A percentile compares a stretch with the other conserved stretches of the same genome.
These are phyloP conservation scores for Drosophila funebris DNA, from an alignment of 1,140 invertebrate species.

Conservation along the genomic window DNA sequence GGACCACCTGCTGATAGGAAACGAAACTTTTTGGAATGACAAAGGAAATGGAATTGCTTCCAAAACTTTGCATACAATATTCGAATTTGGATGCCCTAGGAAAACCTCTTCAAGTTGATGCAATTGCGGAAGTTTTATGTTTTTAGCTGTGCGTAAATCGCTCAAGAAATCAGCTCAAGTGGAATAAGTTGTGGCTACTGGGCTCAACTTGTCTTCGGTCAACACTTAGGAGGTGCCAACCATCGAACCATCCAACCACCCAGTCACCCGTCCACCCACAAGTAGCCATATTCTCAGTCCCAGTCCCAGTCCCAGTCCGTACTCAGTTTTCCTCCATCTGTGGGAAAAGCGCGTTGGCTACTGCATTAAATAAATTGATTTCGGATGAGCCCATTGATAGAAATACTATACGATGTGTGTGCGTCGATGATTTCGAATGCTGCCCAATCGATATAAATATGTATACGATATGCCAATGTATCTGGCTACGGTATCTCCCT, in stretches of 20 bases:
- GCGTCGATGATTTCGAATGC: slow-evolving; percentile 46
- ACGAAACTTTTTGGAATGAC: slow-evolving; percentile 46
- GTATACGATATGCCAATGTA: neutral
- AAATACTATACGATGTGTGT: slow-evolving; percentile 64
- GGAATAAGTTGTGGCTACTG: slow-evolving; percentile 76
- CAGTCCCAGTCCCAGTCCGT: slow-evolving; percentile 2
- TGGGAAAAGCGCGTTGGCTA: slow-evolving; percentile 40
- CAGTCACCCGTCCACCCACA: neutral
- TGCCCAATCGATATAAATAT: slow-evolving; percentile 63
- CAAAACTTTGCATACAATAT: neutral
- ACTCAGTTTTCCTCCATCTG: neutral
- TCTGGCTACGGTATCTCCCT: slow-evolving; percentile 7
- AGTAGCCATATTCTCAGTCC: neutral
- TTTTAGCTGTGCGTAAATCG: slow-evolving; percentile 79
- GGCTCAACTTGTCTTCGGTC: slow-evolving; percentile 59
- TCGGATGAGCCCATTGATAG: slow-evolving; percentile 70
- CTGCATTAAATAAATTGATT: slow-evolving; percentile 77
- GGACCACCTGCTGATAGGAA: slow-evolving; percentile 78
- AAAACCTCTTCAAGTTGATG: slow-evolving; percentile 5
- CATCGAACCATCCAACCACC: neutral
- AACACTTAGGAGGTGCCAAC: slow-evolving; percentile 54
- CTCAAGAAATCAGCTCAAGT: slow-evolving; percentile 78
- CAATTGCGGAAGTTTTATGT: slow-evolving; percentile 79
- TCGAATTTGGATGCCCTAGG: neutral
- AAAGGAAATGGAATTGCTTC: slow-evolving; percentile 42